Percentiles rank a stretch among this genome's conserved stretches.
These are phyloP conservation scores for Cryptoprocta ferox DNA, from an alignment of 2,797 vertebrate genomes.

Conservation along the genomic window DNA sequence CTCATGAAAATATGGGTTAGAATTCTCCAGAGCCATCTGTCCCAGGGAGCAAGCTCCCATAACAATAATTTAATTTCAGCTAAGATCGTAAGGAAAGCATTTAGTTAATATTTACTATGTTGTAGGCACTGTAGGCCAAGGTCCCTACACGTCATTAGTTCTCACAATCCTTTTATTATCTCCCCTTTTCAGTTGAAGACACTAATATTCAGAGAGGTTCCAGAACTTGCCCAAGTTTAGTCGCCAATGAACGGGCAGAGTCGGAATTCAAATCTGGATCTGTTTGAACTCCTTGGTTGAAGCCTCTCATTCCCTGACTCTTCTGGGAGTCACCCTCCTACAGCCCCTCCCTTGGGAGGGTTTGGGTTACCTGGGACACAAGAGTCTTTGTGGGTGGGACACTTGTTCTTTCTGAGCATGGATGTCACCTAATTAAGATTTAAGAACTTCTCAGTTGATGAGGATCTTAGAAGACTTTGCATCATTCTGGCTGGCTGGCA, in stretches of 20 bases:
- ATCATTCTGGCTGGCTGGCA: background rate
- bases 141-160: background rate
- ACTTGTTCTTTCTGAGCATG: background rate
- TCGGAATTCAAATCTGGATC: background rate
- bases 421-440: background rate
- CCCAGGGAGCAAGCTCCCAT: background rate
- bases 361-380: background rate
- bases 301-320: background rate
- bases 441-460: conserved; percentile 16
- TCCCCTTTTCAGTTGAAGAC: conserved; percentile 5
- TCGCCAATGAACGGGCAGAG: background rate
- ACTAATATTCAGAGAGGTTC: background rate
- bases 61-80: background rate
- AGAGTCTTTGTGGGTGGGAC: background rate
- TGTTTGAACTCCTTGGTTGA: background rate
- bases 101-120: conserved; percentile 14
- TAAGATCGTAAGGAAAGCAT: background rate
- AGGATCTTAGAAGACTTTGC: background rate
- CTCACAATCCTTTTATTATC: background rate
- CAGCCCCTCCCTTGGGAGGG: background rate
- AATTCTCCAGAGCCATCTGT: background rate
- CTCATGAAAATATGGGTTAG: background rate
- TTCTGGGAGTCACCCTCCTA: background rate
- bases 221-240: background rate
- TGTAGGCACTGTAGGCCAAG: background rate